Conservation (phyloP, 2,797 vertebrate species). For the Enteromius trimaculatus region DNA sequence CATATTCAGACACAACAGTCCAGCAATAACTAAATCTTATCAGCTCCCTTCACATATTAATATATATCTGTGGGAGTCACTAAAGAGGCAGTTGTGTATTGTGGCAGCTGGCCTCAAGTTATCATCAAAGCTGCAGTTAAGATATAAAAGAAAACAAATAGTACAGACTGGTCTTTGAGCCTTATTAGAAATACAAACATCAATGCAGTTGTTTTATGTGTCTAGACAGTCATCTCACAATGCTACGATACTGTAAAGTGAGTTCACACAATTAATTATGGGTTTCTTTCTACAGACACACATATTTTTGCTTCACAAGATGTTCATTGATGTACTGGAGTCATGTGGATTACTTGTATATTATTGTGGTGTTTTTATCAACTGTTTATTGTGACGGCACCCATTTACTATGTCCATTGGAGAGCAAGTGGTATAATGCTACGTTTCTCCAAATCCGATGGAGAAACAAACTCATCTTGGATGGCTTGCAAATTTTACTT, state of each 20-base stretch:
- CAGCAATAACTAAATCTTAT: slow-evolving; percentile 14
- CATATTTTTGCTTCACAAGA: neutral
- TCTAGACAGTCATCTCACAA: neutral
- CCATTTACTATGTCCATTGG: neutral
- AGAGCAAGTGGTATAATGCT: neutral
- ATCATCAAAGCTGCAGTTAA: slow-evolving; percentile 3
- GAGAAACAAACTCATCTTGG: neutral
- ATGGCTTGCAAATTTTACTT: neutral
- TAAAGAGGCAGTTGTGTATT: neutral
- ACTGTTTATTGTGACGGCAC: neutral
- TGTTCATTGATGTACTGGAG: neutral
- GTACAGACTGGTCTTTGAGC: neutral
- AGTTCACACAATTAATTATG: neutral
- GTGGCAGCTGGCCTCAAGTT: neutral
- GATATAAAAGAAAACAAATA: neutral
- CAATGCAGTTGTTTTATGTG: neutral
- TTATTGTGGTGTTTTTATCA: neutral
- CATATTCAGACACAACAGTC: neutral
- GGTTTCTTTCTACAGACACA: neutral
- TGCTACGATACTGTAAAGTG: neutral
- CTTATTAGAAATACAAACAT: neutral
- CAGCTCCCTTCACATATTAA: slow-evolving; percentile 7
- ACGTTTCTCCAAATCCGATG: neutral
- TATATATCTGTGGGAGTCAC: neutral
- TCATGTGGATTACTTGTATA: neutral